Evolutionary conservation across 2,888 invertebrate genomes (phyloP), one percentile per base, ranked within the genome.

Genomic region (Coenonympha glycerion): DNA sequence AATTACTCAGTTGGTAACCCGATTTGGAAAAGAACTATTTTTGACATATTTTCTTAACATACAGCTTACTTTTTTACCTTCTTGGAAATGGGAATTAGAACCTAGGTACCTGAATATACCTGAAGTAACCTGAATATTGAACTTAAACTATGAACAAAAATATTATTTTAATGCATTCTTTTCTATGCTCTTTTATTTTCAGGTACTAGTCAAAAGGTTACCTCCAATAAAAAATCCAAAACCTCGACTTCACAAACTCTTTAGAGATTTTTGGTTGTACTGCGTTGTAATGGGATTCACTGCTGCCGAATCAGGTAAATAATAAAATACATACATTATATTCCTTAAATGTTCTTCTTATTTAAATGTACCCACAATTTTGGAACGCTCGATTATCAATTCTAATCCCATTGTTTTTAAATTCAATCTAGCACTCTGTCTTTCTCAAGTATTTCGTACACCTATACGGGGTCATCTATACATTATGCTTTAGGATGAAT

Each of bases 271-370:
- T 77, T 99, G 99, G 99, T 89, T 99, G 36, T 99, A 99, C 75
- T 99, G 98, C 75, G 97, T 99, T 1, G 96, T 99, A 3, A 97
- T 99, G 94, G 99, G 98, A 6, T 99, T 99, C 78, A 96, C 97
- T 0, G 93, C 94, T 0, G 93, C 95, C 6, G 91, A 92, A 64
- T 90, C 91, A 67, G 91, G 91, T 91, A 75, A 61, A 53, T 69
- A 69, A 52, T 1, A 3, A 0, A 16, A 33, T 28, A 13, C 44
- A 44, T 18, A 22, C 18, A 6, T 37, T 18, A 15, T 45, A 49
- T 47, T 37, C 37, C 51, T 21, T 21, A n/a, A 16, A 36, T 30
- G 48, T 53, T 56, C 44, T 44, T 49, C 49, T 36, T 56, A 59
- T 56, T 54, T 56, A 30, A 53, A 58, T 61, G 56, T 70, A 60